Evolutionary conservation across 2,888 invertebrate species (phyloP).

Genomic region (Copidosoma aretas): DNA sequence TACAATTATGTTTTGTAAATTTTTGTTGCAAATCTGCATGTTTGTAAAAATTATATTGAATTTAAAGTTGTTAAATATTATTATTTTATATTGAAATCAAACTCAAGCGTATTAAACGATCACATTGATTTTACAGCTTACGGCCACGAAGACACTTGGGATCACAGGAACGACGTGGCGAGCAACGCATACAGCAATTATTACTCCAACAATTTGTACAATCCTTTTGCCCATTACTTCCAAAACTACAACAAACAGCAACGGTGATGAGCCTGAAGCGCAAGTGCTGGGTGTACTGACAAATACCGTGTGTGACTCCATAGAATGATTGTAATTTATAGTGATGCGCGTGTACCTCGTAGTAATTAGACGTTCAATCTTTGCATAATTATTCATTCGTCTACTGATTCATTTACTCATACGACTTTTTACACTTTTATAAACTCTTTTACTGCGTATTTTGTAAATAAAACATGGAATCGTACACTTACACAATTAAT

Average conservation of each 20-base stretch:
- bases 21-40: too few species aligned
- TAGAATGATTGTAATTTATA: constrained; percentile 23
- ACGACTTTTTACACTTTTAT: not conserved
- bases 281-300: not conserved
- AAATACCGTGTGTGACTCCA: not conserved
- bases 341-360: constrained; percentile 12
- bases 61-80: not conserved
- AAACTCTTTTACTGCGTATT: not conserved
- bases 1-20: too few species aligned
- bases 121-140: constrained; percentile 48
- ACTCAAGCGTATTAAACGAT: too few species aligned
- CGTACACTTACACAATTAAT: too few species aligned
- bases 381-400: not conserved
- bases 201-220: constrained; percentile 26
- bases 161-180: constrained; percentile 55
- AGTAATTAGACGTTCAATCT: not conserved
- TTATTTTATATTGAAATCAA: constrained; percentile 6
- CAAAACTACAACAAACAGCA: constrained; percentile 35
- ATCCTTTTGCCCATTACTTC: constrained; percentile 34
- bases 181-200: constrained; percentile 21
- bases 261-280: constrained; percentile 8
- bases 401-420: not conserved
- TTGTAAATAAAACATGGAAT: not conserved
- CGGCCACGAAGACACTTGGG: constrained; percentile 57
- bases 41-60: too few species aligned